Conservation (phyloP, 2,888 invertebrate genomes). For the Galeruca laticollis region DNA sequence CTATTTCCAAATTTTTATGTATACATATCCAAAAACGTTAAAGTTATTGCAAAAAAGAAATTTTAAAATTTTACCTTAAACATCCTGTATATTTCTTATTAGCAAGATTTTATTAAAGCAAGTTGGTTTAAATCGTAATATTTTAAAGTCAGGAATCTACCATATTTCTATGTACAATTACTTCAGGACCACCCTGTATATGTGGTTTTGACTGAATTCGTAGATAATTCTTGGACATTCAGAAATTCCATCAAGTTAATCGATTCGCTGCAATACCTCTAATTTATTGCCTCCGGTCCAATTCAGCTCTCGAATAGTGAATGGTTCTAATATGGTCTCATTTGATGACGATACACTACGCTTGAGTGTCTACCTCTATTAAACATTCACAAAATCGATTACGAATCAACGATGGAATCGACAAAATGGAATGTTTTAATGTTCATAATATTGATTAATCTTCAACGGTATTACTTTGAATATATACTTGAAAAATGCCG, state of each 20-base stretch:
- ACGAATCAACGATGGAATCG: neutral
- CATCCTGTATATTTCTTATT: too few relatives aligned
- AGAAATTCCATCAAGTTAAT: conserved; percentile 17
- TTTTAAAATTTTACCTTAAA: too few relatives aligned
- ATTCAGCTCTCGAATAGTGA: neutral
- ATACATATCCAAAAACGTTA: too few relatives aligned
- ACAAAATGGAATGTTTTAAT: conserved; percentile 4
- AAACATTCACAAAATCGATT: conserved; percentile 13
- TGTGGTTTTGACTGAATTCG: neutral
- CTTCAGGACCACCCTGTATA: too few relatives aligned
- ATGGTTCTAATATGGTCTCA: conserved; percentile 3
- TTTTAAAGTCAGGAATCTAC: too few relatives aligned
- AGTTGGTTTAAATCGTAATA: too few relatives aligned
- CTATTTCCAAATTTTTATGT: too few relatives aligned
- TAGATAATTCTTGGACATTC: conserved; percentile 13
- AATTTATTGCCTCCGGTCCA: conserved; percentile 7
- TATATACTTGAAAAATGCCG: too few relatives aligned
- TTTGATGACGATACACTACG: neutral
- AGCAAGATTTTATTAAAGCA: too few relatives aligned
- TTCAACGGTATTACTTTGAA: neutral
- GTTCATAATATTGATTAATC: neutral
- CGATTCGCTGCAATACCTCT: neutral
- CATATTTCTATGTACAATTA: too few relatives aligned
- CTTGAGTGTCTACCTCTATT: neutral
- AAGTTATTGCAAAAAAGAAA: too few relatives aligned